These are phyloP conservation scores for Psammodynastes pulverulentus DNA, from an alignment of 2,113 vertebrate genomes.

Conservation along the genomic window DNA sequence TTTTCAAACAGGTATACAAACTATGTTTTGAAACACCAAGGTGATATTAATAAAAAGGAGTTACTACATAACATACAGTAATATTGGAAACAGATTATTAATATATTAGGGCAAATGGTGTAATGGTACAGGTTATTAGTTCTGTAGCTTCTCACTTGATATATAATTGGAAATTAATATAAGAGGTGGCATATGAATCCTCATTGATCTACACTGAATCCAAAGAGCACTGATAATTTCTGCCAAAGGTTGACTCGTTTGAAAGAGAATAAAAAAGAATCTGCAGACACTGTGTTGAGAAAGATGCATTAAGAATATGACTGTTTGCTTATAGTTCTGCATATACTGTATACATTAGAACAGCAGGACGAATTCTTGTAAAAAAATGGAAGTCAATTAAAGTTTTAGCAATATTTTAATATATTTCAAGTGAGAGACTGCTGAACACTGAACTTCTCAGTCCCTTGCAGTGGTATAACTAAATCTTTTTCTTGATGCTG, in stretches of 20 bases:
- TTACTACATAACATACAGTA: neutral
- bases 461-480: neutral
- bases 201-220: neutral
- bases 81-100: constrained; percentile 41
- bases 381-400: neutral
- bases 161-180: constrained; percentile 3
- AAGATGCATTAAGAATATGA: neutral
- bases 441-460: neutral
- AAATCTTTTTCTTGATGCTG: neutral
- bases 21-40: neutral
- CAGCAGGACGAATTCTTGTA: neutral
- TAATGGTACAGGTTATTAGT: neutral
- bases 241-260: neutral
- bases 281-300: neutral
- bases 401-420: neutral
- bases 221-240: neutral
- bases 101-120: constrained; percentile 22
- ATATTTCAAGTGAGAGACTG: neutral
- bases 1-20: neutral
- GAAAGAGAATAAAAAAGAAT: neutral
- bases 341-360: neutral
- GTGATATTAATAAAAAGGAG: constrained; percentile 22
- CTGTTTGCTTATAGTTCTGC: neutral
- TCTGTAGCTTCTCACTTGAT: constrained; percentile 19
- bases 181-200: fast-evolving